Evolutionary conservation across 2,113 vertebrate genomes (phyloP), one percentile per base, ranked within the genome.

Genomic region (Ciconia stormi): DNA sequence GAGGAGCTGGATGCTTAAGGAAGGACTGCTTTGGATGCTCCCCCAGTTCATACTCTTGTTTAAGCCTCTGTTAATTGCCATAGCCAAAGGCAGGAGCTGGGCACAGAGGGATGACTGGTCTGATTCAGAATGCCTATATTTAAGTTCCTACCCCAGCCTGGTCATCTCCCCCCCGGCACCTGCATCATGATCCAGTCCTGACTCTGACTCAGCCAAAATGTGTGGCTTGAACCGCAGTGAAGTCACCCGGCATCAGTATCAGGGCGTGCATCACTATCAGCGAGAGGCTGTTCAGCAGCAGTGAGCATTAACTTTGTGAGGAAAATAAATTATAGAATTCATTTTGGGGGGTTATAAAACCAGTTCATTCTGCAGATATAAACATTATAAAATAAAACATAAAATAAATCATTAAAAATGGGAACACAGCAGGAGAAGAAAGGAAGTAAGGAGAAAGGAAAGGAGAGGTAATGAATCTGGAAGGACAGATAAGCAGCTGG

Each of bases 331-430:
- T 58, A 77, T 1, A 62, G 58, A 30, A 16, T 56, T 95, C 81
- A 61, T 94, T 95, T 95, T 50, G 5, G 53, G 88, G 78, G 65
- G 76, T 85, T 85, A 95, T 94, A 96, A 96, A 95, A 82, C 70
- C 70, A 46, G 87, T 85, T 91, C 81, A 44, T 94, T 91, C 89
- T 47, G 58, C 84, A 90, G 94, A 91, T 91, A 93, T 85, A 97
- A 96, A 96, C 92, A 86, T 86, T 95, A 84, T 53, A 89, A 96
- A 87, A 87, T 87, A 87, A 94, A 96, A 72, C 26, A 53, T 79
- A 89, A 94, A 91, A 95, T 97, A 95, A 95, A 95, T 95, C 95
- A 95, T 95, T 97, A 80, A 80, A 95, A 97, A 90, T 91, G 81
- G 89, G 89, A 95, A 96, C 87, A 69, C 65, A 52, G 92, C 65